A percentile compares a stretch with the other conserved stretches of the same genome.
Conservation (phyloP, 2,113 vertebrate species). For the Notiomystis cincta region DNA sequence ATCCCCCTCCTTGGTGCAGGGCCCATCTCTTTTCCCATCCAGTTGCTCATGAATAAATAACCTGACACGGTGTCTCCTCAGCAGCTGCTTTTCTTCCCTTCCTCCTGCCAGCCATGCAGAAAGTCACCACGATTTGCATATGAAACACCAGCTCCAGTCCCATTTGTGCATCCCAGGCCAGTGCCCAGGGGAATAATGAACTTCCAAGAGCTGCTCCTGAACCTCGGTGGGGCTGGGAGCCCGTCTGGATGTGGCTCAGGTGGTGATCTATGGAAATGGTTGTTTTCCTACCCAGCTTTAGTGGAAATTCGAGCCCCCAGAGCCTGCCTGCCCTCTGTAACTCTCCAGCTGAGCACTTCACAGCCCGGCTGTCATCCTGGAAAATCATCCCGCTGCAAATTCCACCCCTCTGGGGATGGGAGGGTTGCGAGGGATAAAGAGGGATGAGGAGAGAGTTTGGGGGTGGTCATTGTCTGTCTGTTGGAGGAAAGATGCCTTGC, state of each 20-base stretch:
- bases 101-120: neutral
- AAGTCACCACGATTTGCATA: neutral
- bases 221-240: neutral
- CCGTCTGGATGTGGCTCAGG: neutral
- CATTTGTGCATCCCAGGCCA: neutral
- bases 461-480: neutral
- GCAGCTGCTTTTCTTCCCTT: neutral
- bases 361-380: neutral
- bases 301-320: neutral
- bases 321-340: neutral
- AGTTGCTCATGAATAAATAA: conserved; percentile 7
- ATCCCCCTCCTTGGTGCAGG: neutral
- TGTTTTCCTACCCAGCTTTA: neutral
- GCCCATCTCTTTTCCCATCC: neutral
- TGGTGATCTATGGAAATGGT: neutral
- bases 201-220: neutral
- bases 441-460: neutral
- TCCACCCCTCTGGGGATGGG: neutral
- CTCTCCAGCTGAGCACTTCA: neutral
- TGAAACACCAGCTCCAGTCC: neutral
- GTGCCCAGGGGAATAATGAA: neutral
- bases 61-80: neutral
- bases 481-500: neutral
- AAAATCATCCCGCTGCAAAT: neutral
- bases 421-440: neutral